These are phyloP conservation scores for Anguilla obscura DNA, from an alignment of 2,797 vertebrate genomes.

Conservation along the genomic window DNA sequence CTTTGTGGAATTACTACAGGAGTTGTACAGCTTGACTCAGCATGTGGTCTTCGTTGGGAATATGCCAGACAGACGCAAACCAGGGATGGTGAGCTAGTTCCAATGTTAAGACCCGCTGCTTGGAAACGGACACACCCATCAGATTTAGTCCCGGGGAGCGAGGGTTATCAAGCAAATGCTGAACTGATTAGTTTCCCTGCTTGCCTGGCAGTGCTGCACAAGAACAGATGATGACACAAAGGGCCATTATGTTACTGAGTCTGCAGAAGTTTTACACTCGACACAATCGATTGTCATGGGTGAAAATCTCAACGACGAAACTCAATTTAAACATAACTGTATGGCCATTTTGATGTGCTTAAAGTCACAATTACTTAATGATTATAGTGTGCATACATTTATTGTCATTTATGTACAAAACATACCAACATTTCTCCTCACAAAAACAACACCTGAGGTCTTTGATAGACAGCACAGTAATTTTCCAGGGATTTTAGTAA, in stretches of 20 bases:
- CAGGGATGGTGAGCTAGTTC: constrained; percentile 28
- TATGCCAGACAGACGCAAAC: constrained; percentile 36
- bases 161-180: not conserved
- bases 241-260: not conserved
- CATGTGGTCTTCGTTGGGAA: constrained; percentile 24
- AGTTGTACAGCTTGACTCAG: constrained; percentile 31
- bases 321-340: not conserved
- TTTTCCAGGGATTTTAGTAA: not conserved
- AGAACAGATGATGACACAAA: not conserved
- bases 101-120: not conserved
- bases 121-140: not conserved
- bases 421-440: not conserved
- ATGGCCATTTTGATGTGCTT: not conserved
- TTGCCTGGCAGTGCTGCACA: not conserved
- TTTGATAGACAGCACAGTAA: not conserved
- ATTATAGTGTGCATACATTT: not conserved
- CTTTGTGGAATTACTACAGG: not conserved
- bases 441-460: not conserved
- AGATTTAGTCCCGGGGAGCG: not conserved
- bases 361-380: not conserved
- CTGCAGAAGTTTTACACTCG: not conserved
- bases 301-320: not conserved
- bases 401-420: not conserved
- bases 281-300: not conserved
- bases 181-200: not conserved